phyloP scores from a whole-genome alignment of 2,888 invertebrate genomes.

The Helicoverpa assulta region DNA sequence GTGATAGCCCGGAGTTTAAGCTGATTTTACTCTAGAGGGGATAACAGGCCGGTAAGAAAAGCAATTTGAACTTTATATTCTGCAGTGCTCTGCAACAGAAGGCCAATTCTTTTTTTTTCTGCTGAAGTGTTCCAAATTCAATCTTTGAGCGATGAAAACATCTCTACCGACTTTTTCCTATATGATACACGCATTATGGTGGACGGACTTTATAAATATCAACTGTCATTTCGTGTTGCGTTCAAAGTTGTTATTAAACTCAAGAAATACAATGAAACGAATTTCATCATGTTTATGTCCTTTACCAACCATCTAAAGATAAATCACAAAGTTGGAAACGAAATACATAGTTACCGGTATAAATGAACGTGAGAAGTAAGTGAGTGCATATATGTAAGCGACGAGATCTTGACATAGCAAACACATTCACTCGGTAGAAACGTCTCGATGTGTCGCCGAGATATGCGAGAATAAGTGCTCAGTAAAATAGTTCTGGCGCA shows the following conservation, averaged over 20 bases:
- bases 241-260: too few species aligned
- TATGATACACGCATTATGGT: neutral
- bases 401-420: conserved; percentile 61
- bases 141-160: neutral
- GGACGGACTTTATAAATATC: too few species aligned
- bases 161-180: neutral
- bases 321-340: conserved; percentile 14
- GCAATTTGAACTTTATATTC: neutral
- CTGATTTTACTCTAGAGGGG: neutral
- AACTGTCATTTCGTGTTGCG: too few species aligned
- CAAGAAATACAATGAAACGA: too few species aligned
- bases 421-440: conserved; percentile 56
- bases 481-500: conserved; percentile 49
- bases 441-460: conserved; percentile 48
- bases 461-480: conserved; percentile 53
- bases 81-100: neutral
- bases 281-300: too few species aligned
- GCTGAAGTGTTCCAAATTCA: neutral
- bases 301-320: neutral
- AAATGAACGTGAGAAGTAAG: conserved; percentile 45
- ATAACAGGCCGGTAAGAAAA: neutral
- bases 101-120: neutral
- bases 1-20: neutral
- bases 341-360: conserved; percentile 36
- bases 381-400: conserved; percentile 50